phyloP scores from a whole-genome alignment of 1,140 invertebrate species.

The Drosophila ananassae region DNA sequence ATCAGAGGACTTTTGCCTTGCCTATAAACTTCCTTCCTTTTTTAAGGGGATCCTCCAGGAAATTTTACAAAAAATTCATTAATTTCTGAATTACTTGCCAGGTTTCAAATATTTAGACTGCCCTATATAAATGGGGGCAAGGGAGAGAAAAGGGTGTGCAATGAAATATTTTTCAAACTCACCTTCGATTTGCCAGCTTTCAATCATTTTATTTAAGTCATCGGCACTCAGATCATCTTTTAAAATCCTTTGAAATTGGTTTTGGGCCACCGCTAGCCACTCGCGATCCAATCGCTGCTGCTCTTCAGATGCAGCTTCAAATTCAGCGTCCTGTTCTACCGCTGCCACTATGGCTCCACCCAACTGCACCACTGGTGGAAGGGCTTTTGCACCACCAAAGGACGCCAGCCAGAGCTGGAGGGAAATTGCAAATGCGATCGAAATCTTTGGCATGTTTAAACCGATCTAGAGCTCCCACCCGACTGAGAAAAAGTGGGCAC shows the following conservation, averaged over 20 bases:
- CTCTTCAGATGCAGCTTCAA: constrained; percentile 27
- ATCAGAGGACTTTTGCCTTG: no score
- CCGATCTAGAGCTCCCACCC: constrained; percentile 41
- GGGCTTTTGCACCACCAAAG: constrained; percentile 12
- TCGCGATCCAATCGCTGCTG: constrained; percentile 35
- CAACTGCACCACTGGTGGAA: constrained; percentile 57
- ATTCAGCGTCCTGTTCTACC: constrained; percentile 61
- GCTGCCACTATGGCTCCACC: constrained; percentile 72
- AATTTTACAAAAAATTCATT: no score
- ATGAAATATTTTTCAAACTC: not conserved
- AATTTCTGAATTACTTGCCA: no score
- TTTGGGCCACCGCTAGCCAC: constrained; percentile 48
- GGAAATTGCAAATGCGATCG: constrained; percentile 24
- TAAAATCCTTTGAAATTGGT: constrained; percentile 51
- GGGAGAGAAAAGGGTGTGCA: no score
- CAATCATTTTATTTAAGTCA: constrained; percentile 38
- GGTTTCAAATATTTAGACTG: no score
- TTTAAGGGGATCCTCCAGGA: no score
- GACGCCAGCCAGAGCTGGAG: constrained; percentile 26
- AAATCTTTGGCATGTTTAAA: constrained; percentile 53
- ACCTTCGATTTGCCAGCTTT: constrained; percentile 59
- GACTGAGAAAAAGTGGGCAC: constrained; percentile 45
- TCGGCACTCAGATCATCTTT: constrained; percentile 35
- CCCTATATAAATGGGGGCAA: no score
- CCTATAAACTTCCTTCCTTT: not conserved